Evolutionary conservation across 1,140 invertebrate genomes (phyloP).

Genomic region (Trialeurodes vaporariorum): DNA sequence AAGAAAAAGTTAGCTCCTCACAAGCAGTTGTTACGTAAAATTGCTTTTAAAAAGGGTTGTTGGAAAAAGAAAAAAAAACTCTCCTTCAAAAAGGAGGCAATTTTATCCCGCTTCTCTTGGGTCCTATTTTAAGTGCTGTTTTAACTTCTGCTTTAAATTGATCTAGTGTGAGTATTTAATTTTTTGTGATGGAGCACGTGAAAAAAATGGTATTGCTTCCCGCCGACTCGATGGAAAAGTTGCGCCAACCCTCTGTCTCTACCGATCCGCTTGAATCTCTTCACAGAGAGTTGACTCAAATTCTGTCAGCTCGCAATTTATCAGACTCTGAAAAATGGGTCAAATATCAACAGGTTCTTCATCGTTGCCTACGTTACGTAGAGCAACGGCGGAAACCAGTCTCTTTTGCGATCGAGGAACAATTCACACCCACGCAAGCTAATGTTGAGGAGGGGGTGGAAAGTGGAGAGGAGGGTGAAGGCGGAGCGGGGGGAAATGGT

Average conservation of each 20-base stretch:
- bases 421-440: too few species aligned
- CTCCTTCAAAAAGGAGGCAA: conserved; percentile 6
- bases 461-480: too few species aligned
- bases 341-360: conserved; percentile 4
- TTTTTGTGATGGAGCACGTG: conserved; percentile 11
- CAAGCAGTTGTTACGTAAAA: conserved; percentile 4
- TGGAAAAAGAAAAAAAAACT: conserved; percentile 14
- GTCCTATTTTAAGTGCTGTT: conserved; percentile 5
- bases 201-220: conserved; percentile 16
- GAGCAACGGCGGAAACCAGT: conserved; percentile 3
- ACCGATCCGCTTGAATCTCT: not conserved
- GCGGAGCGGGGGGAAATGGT: too few species aligned
- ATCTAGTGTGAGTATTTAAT: not conserved
- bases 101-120: conserved; percentile 2
- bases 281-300: conserved; percentile 6
- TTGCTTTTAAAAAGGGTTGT: not conserved
- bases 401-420: not conserved
- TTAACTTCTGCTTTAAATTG: not conserved
- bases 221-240: conserved; percentile 8
- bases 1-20: not conserved
- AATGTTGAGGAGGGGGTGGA: too few species aligned
- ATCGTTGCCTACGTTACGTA: conserved; percentile 1
- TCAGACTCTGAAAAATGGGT: conserved; percentile 10
- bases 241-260: not conserved
- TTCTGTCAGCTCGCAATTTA: not conserved